phyloP scores from a whole-genome alignment of 2,797 vertebrate genomes.

The Semotilus atromaculatus region DNA sequence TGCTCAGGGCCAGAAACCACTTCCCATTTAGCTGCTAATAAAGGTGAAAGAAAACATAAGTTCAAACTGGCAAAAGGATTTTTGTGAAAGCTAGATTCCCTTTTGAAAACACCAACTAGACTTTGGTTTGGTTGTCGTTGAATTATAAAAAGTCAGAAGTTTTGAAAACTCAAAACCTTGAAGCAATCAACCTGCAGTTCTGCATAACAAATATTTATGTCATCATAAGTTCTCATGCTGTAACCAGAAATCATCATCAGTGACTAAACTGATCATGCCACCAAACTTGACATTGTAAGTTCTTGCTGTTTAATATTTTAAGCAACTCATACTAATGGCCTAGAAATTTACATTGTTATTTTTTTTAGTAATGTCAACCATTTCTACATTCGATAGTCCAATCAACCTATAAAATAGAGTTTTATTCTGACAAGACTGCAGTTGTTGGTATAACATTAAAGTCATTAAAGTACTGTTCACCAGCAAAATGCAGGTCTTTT shows the following conservation, averaged over 20 bases:
- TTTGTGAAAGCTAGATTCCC: background rate
- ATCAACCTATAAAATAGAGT: background rate
- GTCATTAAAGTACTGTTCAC: background rate
- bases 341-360: background rate
- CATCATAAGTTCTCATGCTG: background rate
- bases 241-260: background rate
- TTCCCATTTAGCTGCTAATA: slow-evolving; percentile 17
- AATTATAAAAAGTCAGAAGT: too few relatives aligned
- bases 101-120: background rate
- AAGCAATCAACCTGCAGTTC: too few relatives aligned
- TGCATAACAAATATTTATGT: background rate
- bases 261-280: background rate
- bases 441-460: background rate
- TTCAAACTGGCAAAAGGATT: background rate
- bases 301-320: background rate
- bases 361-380: background rate
- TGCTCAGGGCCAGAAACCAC: slow-evolving; percentile 23
- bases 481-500: background rate
- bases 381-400: background rate
- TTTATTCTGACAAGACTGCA: background rate
- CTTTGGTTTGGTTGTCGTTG: too few relatives aligned
- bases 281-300: background rate
- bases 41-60: background rate
- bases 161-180: too few relatives aligned
- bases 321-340: background rate